phyloP scores from a whole-genome alignment of 1,140 invertebrate species.

The Portunus trituberculatus region DNA sequence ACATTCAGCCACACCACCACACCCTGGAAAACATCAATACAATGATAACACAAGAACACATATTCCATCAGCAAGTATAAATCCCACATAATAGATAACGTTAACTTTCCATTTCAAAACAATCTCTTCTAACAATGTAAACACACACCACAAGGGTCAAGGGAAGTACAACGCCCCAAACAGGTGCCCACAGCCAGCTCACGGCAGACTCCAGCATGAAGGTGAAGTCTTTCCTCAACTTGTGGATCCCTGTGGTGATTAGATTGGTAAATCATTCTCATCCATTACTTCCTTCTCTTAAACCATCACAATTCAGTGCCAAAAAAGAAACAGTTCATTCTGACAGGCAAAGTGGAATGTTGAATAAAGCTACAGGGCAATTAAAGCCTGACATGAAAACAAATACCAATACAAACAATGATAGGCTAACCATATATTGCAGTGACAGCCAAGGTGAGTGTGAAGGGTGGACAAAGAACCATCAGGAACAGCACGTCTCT shows the following conservation, averaged over 20 bases:
- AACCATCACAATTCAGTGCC: no score
- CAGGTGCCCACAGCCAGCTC: slow-evolving; percentile 67
- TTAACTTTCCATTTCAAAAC: not conserved
- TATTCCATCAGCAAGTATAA: not conserved
- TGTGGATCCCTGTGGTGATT: slow-evolving; percentile 66
- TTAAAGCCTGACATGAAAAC: no score
- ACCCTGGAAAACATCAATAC: slow-evolving; percentile 40
- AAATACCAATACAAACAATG: not conserved
- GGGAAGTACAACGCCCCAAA: slow-evolving; percentile 75
- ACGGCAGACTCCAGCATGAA: slow-evolving; percentile 75
- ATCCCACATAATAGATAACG: not conserved
- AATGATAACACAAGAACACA: not conserved
- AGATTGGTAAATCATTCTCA: not conserved
- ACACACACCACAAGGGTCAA: slow-evolving; percentile 52
- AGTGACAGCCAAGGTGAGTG: slow-evolving; percentile 73
- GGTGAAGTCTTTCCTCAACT: slow-evolving; percentile 76
- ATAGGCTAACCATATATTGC: slow-evolving; percentile 61
- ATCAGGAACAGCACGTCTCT: slow-evolving; percentile 59
- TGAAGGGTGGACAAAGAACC: slow-evolving; percentile 72
- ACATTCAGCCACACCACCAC: slow-evolving; percentile 64
- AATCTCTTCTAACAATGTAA: not conserved
- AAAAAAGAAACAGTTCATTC: no score
- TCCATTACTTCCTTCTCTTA: not conserved
- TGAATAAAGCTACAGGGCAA: no score
- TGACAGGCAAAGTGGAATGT: no score